A percentile compares a stretch with the other conserved stretches of the same genome.
Evolutionary conservation across 2,797 vertebrate genomes (phyloP).

Genomic region (Tokudaia tokunoshimensis): DNA sequence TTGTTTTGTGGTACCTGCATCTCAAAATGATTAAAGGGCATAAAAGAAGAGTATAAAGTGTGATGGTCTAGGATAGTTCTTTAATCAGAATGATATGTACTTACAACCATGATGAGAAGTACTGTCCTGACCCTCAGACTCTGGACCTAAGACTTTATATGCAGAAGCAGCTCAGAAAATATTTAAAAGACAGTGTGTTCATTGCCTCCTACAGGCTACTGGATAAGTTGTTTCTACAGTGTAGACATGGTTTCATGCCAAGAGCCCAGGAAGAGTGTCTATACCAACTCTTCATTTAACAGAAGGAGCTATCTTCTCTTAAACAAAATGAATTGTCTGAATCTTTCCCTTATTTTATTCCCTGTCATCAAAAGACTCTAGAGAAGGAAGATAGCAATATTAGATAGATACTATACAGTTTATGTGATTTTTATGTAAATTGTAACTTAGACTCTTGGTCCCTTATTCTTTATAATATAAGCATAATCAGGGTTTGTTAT

Average conservation of each 20-base stretch:
- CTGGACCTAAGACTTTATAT: not conserved
- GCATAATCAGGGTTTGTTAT: not conserved
- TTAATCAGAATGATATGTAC: too few relatives aligned
- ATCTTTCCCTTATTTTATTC: not conserved
- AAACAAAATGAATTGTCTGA: not conserved
- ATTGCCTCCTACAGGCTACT: not conserved
- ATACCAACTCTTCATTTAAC: not conserved
- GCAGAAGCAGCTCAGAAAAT: not conserved
- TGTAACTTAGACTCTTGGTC: not conserved
- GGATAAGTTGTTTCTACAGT: not conserved
- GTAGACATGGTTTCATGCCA: too few relatives aligned
- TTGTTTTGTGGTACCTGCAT: not conserved
- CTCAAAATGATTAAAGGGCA: not conserved
- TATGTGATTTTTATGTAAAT: not conserved
- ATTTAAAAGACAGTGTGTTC: not conserved
- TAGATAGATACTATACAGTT: not conserved
- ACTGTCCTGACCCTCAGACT: not conserved
- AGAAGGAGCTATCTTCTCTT: not conserved
- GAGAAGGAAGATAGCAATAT: not conserved
- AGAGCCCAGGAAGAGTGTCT: rapidly evolving
- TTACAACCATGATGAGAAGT: rapidly evolving
- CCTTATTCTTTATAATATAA: too few relatives aligned
- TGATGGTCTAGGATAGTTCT: rapidly evolving
- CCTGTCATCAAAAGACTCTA: not conserved
- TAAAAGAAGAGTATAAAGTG: not conserved